Conservation (phyloP, 2,888 invertebrate genomes). For the Eulithis prunata region DNA sequence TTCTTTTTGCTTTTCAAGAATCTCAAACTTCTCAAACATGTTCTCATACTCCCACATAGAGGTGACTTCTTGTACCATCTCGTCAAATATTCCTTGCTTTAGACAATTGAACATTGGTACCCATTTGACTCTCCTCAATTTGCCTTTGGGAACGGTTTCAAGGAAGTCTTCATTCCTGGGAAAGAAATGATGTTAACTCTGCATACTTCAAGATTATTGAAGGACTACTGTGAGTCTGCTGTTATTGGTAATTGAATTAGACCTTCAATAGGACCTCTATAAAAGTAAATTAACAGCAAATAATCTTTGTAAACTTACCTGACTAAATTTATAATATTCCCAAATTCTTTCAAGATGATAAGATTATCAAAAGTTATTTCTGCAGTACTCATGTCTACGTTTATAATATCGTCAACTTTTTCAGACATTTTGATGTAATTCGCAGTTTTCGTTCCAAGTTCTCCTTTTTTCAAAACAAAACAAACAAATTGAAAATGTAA, state of each 20-base stretch:
- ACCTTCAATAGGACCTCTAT: no score
- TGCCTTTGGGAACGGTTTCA: conserved; percentile 71
- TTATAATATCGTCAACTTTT: conserved; percentile 52
- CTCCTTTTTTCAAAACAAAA: no score
- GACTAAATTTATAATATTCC: conserved; percentile 72
- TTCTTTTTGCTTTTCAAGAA: conserved; percentile 71
- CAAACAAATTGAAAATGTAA: conserved; percentile 5
- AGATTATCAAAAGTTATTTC: conserved; percentile 71
- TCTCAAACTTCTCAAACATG: conserved; percentile 69
- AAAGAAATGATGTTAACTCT: neutral
- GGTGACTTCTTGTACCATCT: conserved; percentile 72
- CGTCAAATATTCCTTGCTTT: conserved; percentile 71
- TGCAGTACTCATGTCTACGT: conserved; percentile 59
- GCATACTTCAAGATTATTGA: no score
- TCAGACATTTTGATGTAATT: conserved; percentile 51
- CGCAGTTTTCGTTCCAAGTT: no score
- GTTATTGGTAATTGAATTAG: no score
- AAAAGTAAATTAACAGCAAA: no score
- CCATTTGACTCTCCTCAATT: conserved; percentile 74
- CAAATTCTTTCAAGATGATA: conserved; percentile 72
- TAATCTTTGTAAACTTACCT: conserved; percentile 52
- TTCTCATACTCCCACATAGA: conserved; percentile 78
- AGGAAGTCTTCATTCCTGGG: conserved; percentile 77
- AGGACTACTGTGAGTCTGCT: no score
- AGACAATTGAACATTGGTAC: conserved; percentile 73